Conservation (phyloP, 1,140 invertebrate genomes). For the Drosophila virilis region DNA sequence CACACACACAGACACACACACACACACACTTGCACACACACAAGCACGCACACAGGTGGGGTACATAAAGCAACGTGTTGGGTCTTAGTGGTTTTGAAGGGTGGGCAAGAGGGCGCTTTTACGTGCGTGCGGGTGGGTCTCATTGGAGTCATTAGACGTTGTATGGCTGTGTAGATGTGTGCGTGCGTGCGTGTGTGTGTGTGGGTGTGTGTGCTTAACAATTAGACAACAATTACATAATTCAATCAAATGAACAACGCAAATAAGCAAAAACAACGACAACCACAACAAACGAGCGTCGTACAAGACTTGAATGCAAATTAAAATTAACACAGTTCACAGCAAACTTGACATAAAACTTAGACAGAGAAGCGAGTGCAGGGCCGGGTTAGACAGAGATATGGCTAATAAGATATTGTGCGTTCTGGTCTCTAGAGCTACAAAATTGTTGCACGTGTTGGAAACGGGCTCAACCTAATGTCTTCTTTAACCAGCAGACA, state of each 20-base stretch:
- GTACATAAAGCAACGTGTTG: neutral
- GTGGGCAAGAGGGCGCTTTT: neutral
- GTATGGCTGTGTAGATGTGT: constrained; percentile 8
- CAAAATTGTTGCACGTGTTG: neutral
- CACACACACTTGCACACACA: neutral
- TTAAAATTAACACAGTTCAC: constrained; percentile 50
- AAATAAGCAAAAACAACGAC: constrained; percentile 60
- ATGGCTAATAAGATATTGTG: neutral
- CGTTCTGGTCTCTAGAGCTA: neutral
- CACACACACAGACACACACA: constrained; percentile 30
- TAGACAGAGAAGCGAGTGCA: neutral
- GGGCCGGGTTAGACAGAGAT: no score
- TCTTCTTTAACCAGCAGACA: no score
- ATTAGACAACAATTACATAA: constrained; percentile 80
- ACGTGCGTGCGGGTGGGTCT: constrained; percentile 10
- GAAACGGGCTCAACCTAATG: no score
- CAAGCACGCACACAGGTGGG: constrained; percentile 3
- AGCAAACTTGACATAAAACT: neutral
- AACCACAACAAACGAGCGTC: constrained; percentile 59
- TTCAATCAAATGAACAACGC: constrained; percentile 77
- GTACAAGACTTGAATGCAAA: constrained; percentile 53
- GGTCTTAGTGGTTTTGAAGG: neutral
- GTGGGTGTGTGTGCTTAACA: constrained; percentile 63
- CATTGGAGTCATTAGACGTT: constrained; percentile 33
- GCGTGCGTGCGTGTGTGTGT: constrained; percentile 6